Percentiles rank a stretch among this genome's conserved stretches.
These are phyloP conservation scores for Oreotrochilus melanogaster DNA, from an alignment of 2,113 vertebrate genomes.

Conservation along the genomic window DNA sequence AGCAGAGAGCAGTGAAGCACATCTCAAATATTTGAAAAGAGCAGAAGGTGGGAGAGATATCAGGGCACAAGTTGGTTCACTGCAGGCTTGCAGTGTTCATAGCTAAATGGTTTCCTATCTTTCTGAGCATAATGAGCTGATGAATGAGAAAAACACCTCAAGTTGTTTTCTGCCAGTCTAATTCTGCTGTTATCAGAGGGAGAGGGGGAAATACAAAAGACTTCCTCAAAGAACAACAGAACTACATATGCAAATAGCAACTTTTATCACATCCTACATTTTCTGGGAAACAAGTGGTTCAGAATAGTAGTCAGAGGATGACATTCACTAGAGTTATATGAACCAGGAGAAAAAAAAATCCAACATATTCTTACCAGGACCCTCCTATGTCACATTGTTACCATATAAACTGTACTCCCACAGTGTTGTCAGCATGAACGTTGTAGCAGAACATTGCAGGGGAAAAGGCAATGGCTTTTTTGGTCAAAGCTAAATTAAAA, in stretches of 20 bases:
- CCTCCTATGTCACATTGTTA: background rate
- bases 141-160: background rate
- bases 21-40: background rate
- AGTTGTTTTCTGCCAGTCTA: background rate
- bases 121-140: background rate
- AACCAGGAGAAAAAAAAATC: background rate
- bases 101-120: background rate
- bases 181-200: background rate
- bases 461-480: background rate
- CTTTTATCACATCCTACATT: constrained; percentile 15
- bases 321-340: background rate
- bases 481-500: background rate
- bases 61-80: background rate
- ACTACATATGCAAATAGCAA: background rate
- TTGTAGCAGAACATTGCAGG: background rate
- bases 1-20: background rate
- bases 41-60: background rate
- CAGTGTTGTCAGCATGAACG: background rate
- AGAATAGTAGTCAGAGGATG: background rate
- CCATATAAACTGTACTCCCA: background rate
- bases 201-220: background rate
- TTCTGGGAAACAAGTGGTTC: constrained; percentile 16
- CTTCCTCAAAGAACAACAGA: background rate
- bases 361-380: background rate
- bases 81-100: background rate